These are phyloP conservation scores for Condylostylus longicornis DNA, from an alignment of 1,140 invertebrate species.

Conservation along the genomic window DNA sequence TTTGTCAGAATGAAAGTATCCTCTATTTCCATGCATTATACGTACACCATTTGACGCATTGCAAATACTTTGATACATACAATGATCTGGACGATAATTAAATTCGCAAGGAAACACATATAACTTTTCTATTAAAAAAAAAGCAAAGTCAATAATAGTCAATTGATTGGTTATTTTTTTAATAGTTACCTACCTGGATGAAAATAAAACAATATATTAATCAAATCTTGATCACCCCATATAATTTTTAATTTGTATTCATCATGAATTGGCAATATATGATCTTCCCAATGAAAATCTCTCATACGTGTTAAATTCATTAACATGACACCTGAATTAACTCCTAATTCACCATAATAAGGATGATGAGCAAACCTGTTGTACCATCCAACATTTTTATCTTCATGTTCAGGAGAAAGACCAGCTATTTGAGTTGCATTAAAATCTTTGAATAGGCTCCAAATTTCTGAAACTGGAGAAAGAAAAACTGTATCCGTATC, in stretches of 20 bases:
- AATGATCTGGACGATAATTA: slow-evolving; percentile 89
- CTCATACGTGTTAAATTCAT: slow-evolving; percentile 92
- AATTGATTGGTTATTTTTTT: not conserved
- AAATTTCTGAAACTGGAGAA: slow-evolving; percentile 63
- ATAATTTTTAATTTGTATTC: slow-evolving; percentile 76
- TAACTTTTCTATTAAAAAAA: slow-evolving; percentile 47
- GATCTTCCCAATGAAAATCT: slow-evolving; percentile 65
- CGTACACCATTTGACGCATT: slow-evolving; percentile 62
- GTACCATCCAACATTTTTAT: slow-evolving; percentile 86
- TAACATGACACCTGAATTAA: slow-evolving; percentile 93
- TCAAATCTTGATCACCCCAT: slow-evolving; percentile 96
- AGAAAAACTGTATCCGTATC: slow-evolving; percentile 87
- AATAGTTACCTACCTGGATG: slow-evolving; percentile 46
- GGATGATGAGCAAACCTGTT: slow-evolving; percentile 90
- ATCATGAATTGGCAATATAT: slow-evolving; percentile 69
- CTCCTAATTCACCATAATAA: slow-evolving; percentile 78
- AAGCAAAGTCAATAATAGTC: not conserved
- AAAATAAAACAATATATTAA: slow-evolving; percentile 89
- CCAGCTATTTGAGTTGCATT: slow-evolving; percentile 78
- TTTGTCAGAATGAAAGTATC: slow-evolving; percentile 70
- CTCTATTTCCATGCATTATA: slow-evolving; percentile 77
- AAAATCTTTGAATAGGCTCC: slow-evolving; percentile 69
- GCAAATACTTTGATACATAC: slow-evolving; percentile 84
- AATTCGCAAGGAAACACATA: slow-evolving; percentile 71
- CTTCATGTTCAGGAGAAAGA: slow-evolving; percentile 77